Percentiles rank a stretch among this genome's conserved stretches.
Conservation (phyloP, 2,888 invertebrate species). For the Petrolisthes manimaculis region DNA sequence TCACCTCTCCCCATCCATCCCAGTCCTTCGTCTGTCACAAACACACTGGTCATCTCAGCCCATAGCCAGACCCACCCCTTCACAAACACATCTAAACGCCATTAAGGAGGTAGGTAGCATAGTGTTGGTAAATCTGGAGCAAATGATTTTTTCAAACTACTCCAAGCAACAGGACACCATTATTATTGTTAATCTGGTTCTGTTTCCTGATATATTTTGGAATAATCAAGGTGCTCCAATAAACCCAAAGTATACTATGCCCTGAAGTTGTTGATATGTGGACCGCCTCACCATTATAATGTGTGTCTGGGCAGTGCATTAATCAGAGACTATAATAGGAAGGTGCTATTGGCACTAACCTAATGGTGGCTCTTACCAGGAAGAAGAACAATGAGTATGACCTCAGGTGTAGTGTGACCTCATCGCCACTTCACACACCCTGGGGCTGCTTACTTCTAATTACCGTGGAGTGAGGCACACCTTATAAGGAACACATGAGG, state of each 20-base stretch:
- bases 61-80: no score
- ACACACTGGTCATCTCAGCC: no score
- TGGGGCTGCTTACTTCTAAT: conserved; percentile 34
- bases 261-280: no score
- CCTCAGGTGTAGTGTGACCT: conserved; percentile 14
- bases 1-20: no score
- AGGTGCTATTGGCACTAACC: conserved; percentile 2
- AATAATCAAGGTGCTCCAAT: no score
- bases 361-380: conserved; percentile 25
- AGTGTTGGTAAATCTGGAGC: not conserved
- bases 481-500: conserved; percentile 22
- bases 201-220: no score
- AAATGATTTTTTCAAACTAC: not conserved
- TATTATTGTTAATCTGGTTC: no score
- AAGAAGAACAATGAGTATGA: conserved; percentile 15
- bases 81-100: no score
- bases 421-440: conserved; percentile 21
- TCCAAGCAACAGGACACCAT: no score
- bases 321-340: not conserved
- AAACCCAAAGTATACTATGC: no score
- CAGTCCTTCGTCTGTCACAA: no score
- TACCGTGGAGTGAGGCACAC: conserved; percentile 32
- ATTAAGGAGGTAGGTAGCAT: no score
- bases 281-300: not conserved
- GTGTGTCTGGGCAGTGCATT: conserved; percentile 8